A percentile compares a stretch with the other conserved stretches of the same genome.
Evolutionary conservation across 2,113 vertebrate genomes (phyloP).

Genomic region (Spea multiplicata): DNA sequence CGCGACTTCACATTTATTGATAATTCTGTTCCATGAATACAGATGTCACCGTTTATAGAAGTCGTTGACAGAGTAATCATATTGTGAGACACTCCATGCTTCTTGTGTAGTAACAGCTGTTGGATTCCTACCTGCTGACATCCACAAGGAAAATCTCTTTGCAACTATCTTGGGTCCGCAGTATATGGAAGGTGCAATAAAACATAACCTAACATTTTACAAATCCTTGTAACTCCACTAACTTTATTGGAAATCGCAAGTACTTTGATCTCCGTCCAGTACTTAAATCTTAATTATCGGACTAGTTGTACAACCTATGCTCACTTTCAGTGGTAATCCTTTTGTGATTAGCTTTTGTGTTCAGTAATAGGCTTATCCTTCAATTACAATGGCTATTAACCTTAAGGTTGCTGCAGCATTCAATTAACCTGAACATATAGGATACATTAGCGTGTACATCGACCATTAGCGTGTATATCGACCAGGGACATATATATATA

Average conservation of each 20-base stretch:
- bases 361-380: constrained; percentile 91
- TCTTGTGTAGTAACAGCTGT: constrained; percentile 89
- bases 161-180: constrained; percentile 81
- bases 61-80: constrained; percentile 96
- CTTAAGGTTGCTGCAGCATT: constrained; percentile 79
- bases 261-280: constrained; percentile 92
- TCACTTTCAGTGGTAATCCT: constrained; percentile 94
- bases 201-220: constrained; percentile 79
- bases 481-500: too few species aligned
- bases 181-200: constrained; percentile 80
- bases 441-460: not conserved
- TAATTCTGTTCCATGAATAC: constrained; percentile 93
- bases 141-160: constrained; percentile 87
- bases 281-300: constrained; percentile 98
- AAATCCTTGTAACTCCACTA: constrained; percentile 84
- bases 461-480: too few species aligned
- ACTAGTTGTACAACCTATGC: constrained; percentile 94
- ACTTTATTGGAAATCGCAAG: constrained; percentile 93
- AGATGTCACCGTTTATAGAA: constrained; percentile 85
- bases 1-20: constrained; percentile 84
- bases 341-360: constrained; percentile 89
- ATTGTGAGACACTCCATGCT: constrained; percentile 87
- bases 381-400: constrained; percentile 98
- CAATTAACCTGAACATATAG: constrained; percentile 69
- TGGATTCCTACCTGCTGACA: constrained; percentile 75